Base-by-base conservation (phyloP, 2,113 vertebrate species). In the Cryptomyrus ogoouensis region DNA sequence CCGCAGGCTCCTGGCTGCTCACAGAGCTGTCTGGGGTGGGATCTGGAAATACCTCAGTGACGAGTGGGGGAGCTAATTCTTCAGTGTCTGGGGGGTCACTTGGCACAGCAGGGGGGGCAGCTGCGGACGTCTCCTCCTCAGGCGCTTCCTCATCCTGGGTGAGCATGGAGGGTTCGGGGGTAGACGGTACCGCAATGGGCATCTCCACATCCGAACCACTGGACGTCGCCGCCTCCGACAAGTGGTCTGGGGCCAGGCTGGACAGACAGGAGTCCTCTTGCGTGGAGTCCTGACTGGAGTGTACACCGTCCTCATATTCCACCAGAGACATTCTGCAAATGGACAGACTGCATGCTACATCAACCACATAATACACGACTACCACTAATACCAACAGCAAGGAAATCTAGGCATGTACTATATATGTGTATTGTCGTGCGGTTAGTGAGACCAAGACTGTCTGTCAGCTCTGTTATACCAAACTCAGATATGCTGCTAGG, bases 231-330 rank as follows among this genome's bases (percentile, higher is more conserved):
- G 89, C 93, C 50, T 95, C 95, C 0, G 91, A 93, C 88, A 92
- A 90, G 56, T 90, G 94, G 77, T 95, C 93, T 0, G 92, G 44
- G 70, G 93, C 92, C 0, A 92, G 83, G 91, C 93, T 93, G 74
- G 93, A 94, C 24, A 94, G 91, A 10, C 94, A 93, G 1, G 94
- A 94, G 90, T 95, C 94, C 89, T 95, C 94, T 5, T 92, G 93
- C 91, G 92, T 94, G 21, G 95, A 94, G 91, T 96, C 95, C 89
- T 96, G 95, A 87, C 95, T 96, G 91, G 93, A 95, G 89, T 93
- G 92, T 47, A 92, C 92, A 10, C 91, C 94, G 88, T 93, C 94
- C 56, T 90, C 92, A 77, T 91, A 93, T 83, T 93, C 93, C 50
- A 46, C 50, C 66, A 83, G 91, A 19, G 47, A n/a, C 56, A 44